Conservation (phyloP, 2,797 vertebrate genomes). For the Enteromius treurensis region DNA sequence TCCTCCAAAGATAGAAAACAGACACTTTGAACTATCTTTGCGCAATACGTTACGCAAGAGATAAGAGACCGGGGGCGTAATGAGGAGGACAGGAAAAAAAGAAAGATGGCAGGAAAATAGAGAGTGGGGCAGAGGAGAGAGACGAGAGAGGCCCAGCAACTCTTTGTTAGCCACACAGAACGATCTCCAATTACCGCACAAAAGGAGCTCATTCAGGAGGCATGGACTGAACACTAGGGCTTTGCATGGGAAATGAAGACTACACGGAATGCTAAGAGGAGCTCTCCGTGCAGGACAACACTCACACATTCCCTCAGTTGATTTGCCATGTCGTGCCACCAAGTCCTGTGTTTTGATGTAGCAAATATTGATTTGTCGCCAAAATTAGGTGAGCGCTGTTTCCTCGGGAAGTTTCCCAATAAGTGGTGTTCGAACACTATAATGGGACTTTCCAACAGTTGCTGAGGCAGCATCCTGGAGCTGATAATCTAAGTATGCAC, state of each 20-base stretch:
- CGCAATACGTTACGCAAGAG: slow-evolving; percentile 55
- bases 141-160: slow-evolving; percentile 61
- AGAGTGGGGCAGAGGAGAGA: slow-evolving; percentile 43
- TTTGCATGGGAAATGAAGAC: slow-evolving; percentile 81
- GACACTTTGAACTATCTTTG: slow-evolving; percentile 46
- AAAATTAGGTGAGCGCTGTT: background rate
- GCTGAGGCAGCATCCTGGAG: slow-evolving; percentile 22
- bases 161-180: slow-evolving; percentile 75
- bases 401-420: background rate
- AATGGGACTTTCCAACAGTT: slow-evolving; percentile 31
- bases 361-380: background rate
- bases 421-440: background rate
- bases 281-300: slow-evolving; percentile 35
- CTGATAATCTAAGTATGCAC: background rate
- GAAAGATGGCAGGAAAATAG: slow-evolving; percentile 49
- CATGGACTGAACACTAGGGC: slow-evolving; percentile 75
- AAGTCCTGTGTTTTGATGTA: background rate
- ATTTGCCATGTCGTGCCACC: slow-evolving; percentile 12
- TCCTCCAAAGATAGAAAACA: slow-evolving; percentile 28
- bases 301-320: slow-evolving; percentile 15
- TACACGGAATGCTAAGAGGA: slow-evolving; percentile 69
- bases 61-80: slow-evolving; percentile 48
- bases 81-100: slow-evolving; percentile 49
- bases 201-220: slow-evolving; percentile 88
- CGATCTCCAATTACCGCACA: slow-evolving; percentile 86